These are phyloP conservation scores for Brachynemurus nebulosus DNA, from an alignment of 2,888 invertebrate genomes.

Conservation along the genomic window DNA sequence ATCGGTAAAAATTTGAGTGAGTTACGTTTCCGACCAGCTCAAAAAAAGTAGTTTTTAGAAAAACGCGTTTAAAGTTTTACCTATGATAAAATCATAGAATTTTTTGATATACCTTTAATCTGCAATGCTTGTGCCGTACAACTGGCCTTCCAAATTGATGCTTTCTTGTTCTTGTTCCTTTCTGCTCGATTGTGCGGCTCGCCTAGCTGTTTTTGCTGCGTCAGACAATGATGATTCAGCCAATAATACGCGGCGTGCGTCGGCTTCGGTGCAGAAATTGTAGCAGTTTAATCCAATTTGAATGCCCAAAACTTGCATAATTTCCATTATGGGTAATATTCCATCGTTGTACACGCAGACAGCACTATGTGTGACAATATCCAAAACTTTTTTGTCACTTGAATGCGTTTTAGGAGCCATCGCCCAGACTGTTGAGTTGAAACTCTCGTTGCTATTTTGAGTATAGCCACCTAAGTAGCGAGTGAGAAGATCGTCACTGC, in stretches of 20 bases:
- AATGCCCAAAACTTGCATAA: conserved; percentile 13
- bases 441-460: too few relatives aligned
- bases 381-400: conserved; percentile 12
- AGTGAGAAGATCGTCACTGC: conserved; percentile 21
- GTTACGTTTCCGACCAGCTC: conserved; percentile 14
- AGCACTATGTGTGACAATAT: conserved; percentile 10
- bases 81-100: background rate
- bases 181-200: conserved; percentile 9
- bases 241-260: conserved; percentile 15
- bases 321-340: conserved; percentile 15
- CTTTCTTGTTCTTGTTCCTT: background rate
- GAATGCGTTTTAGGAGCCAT: conserved; percentile 16
- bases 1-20: conserved; percentile 16
- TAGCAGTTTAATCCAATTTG: too few relatives aligned
- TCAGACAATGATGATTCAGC: conserved; percentile 11
- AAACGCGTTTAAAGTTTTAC: conserved; percentile 16
- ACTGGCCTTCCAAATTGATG: background rate
- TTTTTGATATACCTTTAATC: conserved; percentile 8
- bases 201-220: conserved; percentile 16
- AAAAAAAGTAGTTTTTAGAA: conserved; percentile 14
- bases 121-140: conserved; percentile 5
- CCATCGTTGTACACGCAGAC: conserved; percentile 14
- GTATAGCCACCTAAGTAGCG: conserved; percentile 23
- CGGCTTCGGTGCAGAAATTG: too few relatives aligned
- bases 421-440: conserved; percentile 23